Evolutionary conservation across 2,888 invertebrate genomes (phyloP).

Genomic region (Brenthis daphne): DNA sequence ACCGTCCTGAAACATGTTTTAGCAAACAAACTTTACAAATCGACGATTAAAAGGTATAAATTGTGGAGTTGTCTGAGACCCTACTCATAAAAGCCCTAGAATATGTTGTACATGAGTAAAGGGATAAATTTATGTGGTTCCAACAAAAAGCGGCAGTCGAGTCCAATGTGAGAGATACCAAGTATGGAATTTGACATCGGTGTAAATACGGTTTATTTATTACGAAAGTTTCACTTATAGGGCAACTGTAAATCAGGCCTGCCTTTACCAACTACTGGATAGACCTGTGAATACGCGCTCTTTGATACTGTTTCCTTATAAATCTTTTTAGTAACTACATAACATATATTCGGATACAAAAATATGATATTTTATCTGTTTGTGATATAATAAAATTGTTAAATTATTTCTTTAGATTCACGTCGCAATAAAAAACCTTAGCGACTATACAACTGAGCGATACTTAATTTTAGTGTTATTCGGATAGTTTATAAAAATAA

Average conservation of each 20-base stretch:
- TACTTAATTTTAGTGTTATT: no score
- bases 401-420: no score
- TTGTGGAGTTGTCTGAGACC: constrained; percentile 68
- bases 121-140: constrained; percentile 69
- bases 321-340: background rate
- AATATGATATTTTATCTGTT: constrained; percentile 12
- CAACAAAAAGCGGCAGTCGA: constrained; percentile 66
- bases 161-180: constrained; percentile 67
- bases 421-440: no score
- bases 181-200: constrained; percentile 73
- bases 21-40: constrained; percentile 61
- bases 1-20: constrained; percentile 20
- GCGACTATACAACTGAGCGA: no score
- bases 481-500: no score
- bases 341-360: constrained; percentile 1
- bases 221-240: constrained; percentile 71
- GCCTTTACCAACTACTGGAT: constrained; percentile 14
- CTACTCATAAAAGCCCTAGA: constrained; percentile 72
- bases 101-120: constrained; percentile 64
- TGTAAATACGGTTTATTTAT: constrained; percentile 78
- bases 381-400: no score
- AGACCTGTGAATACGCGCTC: constrained; percentile 7
- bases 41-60: constrained; percentile 72
- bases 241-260: constrained; percentile 69
- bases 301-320: constrained; percentile 7